phyloP scores from a whole-genome alignment of 2,797 vertebrate species.

The Molothrus aeneus region DNA sequence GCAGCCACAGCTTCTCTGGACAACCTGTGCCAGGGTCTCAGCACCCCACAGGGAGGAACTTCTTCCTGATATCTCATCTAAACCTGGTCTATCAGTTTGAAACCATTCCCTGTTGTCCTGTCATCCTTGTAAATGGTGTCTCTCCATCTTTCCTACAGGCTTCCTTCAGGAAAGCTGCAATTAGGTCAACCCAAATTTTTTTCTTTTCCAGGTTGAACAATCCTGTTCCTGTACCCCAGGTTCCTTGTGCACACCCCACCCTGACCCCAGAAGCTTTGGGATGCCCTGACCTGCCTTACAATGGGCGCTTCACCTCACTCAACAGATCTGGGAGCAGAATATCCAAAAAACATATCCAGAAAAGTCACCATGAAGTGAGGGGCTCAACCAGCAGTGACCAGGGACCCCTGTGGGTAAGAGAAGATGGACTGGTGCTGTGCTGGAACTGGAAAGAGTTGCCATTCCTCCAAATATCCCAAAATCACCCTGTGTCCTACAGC shows the following conservation, averaged over 20 bases:
- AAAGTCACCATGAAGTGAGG: not conserved
- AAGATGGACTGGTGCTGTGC: not conserved
- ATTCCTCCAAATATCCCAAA: not conserved
- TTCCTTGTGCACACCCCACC: not conserved
- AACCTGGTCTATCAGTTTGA: not conserved
- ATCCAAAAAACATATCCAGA: not conserved
- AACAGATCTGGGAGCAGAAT: fast-evolving
- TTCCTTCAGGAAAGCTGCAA: not conserved
- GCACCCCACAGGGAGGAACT: not conserved
- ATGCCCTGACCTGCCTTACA: not conserved
- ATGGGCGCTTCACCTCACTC: not conserved
- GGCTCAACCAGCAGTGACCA: not conserved
- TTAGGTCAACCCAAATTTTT: not conserved
- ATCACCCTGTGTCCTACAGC: not conserved
- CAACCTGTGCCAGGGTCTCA: fast-evolving
- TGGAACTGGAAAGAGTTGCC: not conserved
- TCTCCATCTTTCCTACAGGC: not conserved
- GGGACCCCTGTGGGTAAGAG: not conserved
- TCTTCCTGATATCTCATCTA: not conserved
- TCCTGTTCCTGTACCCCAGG: not conserved
- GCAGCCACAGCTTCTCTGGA: not conserved
- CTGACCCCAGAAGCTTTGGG: not conserved
- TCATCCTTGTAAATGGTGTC: not conserved
- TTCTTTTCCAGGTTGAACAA: not conserved
- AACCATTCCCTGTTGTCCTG: not conserved